Percentiles rank a stretch among this genome's conserved stretches.
Evolutionary conservation across 2,797 vertebrate species (phyloP).

Genomic region (Enteromius radiatus): DNA sequence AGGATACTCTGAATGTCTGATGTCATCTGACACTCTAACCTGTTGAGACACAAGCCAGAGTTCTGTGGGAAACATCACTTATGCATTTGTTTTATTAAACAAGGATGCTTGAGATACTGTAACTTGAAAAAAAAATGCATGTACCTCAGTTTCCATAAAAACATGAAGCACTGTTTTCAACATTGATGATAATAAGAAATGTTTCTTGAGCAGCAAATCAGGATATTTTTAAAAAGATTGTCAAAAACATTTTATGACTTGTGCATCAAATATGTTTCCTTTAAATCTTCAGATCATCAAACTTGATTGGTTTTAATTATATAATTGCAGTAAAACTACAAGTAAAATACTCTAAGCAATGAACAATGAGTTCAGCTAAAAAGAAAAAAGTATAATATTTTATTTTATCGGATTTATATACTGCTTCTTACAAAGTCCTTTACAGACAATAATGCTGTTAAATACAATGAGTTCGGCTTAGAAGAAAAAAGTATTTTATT

Average conservation of each 20-base stretch:
- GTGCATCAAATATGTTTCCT: background rate
- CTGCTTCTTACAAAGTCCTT: background rate
- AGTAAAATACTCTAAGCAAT: no score
- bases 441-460: background rate
- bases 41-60: slow-evolving; percentile 59
- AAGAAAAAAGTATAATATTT: no score
- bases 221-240: background rate
- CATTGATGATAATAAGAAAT: background rate
- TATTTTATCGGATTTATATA: background rate
- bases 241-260: background rate
- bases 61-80: background rate
- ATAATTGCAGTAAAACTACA: background rate
- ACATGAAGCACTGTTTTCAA: background rate
- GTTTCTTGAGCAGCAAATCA: background rate
- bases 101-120: background rate
- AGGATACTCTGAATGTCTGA: slow-evolving; percentile 95
- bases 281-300: background rate
- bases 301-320: background rate
- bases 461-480: no score
- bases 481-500: no score
- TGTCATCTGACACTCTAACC: slow-evolving; percentile 96
- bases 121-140: background rate
- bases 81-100: background rate
- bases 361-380: no score
- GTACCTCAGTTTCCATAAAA: background rate